phyloP scores from a whole-genome alignment of 2,797 vertebrate genomes.

The Zenarchopterus dispar region DNA sequence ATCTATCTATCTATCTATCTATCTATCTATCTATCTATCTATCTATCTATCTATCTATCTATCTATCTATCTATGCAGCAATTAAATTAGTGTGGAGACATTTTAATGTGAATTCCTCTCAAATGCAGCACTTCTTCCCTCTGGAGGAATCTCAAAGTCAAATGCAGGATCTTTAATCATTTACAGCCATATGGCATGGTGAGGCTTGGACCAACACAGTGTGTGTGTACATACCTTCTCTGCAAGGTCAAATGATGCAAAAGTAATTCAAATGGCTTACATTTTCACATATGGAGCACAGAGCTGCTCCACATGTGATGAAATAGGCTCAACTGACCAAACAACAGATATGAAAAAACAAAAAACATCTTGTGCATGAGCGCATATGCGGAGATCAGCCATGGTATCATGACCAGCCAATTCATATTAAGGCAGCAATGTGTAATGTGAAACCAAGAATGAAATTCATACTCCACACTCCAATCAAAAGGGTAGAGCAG shows the following conservation, averaged over 20 bases:
- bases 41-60: no score
- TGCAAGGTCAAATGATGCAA: constrained; percentile 64
- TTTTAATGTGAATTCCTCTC: constrained; percentile 69
- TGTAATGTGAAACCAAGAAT: no score
- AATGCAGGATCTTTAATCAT: constrained; percentile 72
- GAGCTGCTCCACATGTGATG: not conserved
- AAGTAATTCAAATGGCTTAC: constrained; percentile 33
- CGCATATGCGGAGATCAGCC: no score
- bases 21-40: no score
- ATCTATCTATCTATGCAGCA: constrained; percentile 58
- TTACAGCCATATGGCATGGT: constrained; percentile 62
- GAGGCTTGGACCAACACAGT: constrained; percentile 32
- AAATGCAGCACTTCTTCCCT: constrained; percentile 50
- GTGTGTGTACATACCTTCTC: constrained; percentile 4
- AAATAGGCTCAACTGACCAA: not conserved
- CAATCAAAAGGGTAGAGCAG: no score
- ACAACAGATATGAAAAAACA: no score
- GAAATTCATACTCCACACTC: no score
- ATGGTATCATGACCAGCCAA: no score
- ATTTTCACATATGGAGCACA: constrained; percentile 12
- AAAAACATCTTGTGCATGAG: no score
- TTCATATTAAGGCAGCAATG: no score
- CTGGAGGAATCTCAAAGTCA: constrained; percentile 76
- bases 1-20: no score
- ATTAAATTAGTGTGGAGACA: constrained; percentile 75